Evolutionary conservation across 1,140 invertebrate species (phyloP), one percentile per base, ranked within the genome.

Genomic region (Atta texana): DNA sequence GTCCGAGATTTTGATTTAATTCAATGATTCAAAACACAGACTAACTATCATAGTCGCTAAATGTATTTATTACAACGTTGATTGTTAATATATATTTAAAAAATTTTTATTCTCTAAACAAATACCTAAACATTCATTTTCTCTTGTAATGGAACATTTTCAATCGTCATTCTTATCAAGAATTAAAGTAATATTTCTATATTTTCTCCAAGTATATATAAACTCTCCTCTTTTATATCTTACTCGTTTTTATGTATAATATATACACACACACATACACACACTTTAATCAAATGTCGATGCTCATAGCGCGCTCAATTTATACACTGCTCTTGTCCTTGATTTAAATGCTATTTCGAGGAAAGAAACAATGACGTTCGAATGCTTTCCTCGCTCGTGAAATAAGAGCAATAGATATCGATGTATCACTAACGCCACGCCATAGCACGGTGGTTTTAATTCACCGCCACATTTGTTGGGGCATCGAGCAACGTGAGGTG

Each of bases 391-490:
- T 63, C 55, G 34, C 57, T 49, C 24, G 55, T 39, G 39, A 84
- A 74, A 69, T 55, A 69, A 51, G 18, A 84, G 80, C 69, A 75
- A 75, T 75, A 84, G 69, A 44, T 75, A 63, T 63, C 80, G 80
- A 84, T 84, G 61, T 24, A 59, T 82, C 80, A 82, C 24, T 14
- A 34, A 24, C 49, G 61, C 44, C 28, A 34, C 80, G 31, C 14
- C 34, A 18, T 7, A 10, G 39, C 69, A 72, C 49, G 64, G 59
- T 63, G 76, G 31, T 82, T 59, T 82, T 55, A 28, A 53, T 21
- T 24, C 28, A 10, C 16, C 14, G 8, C 10, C 51, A n/a, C 64
- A 55, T 81, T 81, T 51, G 39, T 72, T 81, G 53, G 49, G 71
- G 63, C 24, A 28, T 21, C 44, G 28, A 59, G 49, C 28, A 34